Base-by-base conservation (phyloP, 2,113 vertebrate genomes). In the Stegastes partitus region DNA sequence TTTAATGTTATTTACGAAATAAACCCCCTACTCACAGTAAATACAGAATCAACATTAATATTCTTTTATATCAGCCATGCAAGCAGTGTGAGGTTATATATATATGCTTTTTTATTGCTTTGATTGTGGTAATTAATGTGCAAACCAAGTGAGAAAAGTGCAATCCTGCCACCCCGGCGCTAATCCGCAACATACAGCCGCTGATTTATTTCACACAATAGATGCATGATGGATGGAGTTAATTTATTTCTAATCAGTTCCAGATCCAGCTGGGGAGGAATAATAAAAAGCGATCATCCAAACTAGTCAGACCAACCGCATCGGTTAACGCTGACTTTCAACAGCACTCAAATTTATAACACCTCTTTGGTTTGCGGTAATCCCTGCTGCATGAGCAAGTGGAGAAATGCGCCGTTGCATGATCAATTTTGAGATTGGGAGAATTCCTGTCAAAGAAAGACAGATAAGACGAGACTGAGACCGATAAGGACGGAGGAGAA, bases 171-270 rank as follows among this genome's bases (percentile, higher is more conserved):
- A 72, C 53, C 61, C 28, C 37, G 64, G 9, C 37, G 64, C 65
- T 42, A 44, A 79, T 82, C 58, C 50, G 34, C 59, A 58, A 69
- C 72, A 65, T 15, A 28, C 64, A 51, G 80, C 64, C 23, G 18
- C 42, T 77, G 76, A 87, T 86, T 86, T 73, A 73, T 79, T 75
- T 83, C 71, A 64, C 57, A 49, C 45, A 61, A 84, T 83, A 56
- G 65, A 84, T 83, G 55, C 77, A 47, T 82, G 86, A 88, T 91
- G 63, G 82, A 87, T 90, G 83, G 73, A 84, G 68, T 90, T 86
- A 51, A 92, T 92, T 78, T 89, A 81, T 87, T 84, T 84, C 61
- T 83, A 84, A 93, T 91, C 87, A 79, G 61, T 85, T 63, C 74
- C 85, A 91, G 81, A 87, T 89, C 81, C 75, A n/a, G 53, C 61